phyloP scores from a whole-genome alignment of 2,797 vertebrate genomes.

The Crypturellus tataupa region DNA sequence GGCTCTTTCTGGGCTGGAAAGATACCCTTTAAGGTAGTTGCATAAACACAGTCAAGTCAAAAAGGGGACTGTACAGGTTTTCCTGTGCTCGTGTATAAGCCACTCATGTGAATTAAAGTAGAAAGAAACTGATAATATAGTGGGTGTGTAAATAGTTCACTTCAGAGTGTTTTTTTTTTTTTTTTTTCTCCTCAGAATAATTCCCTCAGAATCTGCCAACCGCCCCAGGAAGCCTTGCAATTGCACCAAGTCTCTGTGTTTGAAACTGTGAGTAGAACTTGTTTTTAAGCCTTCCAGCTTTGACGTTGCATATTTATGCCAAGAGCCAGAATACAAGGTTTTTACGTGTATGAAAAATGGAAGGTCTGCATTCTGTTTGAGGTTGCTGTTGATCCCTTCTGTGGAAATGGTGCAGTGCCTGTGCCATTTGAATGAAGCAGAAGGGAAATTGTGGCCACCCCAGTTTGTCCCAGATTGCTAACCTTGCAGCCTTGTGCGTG shows the following conservation, averaged over 20 bases:
- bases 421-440: not conserved
- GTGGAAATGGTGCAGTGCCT: not conserved
- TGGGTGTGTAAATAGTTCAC: not conserved
- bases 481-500: not conserved
- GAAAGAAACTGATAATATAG: not conserved
- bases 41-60: not conserved
- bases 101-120: not conserved
- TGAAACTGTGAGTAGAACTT: constrained; percentile 93
- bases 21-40: not conserved
- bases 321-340: not conserved
- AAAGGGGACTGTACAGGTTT: not conserved
- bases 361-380: not conserved
- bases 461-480: not conserved
- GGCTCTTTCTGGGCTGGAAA: not conserved
- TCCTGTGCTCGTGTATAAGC: not conserved
- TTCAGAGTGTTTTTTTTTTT: not conserved
- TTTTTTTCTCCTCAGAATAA: constrained; percentile 73
- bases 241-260: constrained; percentile 97
- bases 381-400: not conserved
- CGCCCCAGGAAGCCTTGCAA: constrained; percentile 97
- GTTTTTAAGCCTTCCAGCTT: not conserved
- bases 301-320: not conserved
- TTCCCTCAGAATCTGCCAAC: constrained; percentile 89
- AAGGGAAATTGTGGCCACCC: not conserved
- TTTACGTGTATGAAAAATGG: not conserved